Evolutionary conservation across 2,888 invertebrate species (phyloP), one percentile per base, ranked within the genome.

Genomic region (Malthinus seriepunctatus): DNA sequence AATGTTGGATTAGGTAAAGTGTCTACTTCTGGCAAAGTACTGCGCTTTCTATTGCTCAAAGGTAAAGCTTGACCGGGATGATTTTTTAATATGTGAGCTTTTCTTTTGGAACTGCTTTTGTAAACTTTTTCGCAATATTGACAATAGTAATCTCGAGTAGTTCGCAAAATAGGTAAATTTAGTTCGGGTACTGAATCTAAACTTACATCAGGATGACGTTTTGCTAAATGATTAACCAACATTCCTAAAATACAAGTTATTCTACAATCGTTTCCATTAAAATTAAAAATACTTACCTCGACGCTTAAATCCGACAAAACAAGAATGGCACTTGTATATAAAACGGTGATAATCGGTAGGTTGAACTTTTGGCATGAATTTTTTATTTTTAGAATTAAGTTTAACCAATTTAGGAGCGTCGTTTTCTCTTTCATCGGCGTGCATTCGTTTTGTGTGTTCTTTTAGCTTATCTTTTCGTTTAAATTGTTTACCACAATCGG

Each of bases 201-300:
- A 33, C 81, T 80, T 44, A 87, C 83, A 52, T 84, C 83, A 23
- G 89, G 84, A 82, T 91, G 88, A 64, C 89, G 80, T 72, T 91
- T 91, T 60, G 89, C 91, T 67, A 93, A 78, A 76, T 95, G 94
- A 78, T 94, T 95, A 0, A 91, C 90, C 39, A 90, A 78, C 89
- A 90, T 90, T 14, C 78, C 75, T 75, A 23, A 35, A 66, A 23
- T 23, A 3, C 2, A 23, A 23, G 5, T 23, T 23, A 5, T 23
- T 2, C 5, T 5, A 23, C 23, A 5, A 2, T 2, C 23, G 23
- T 23, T 3, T 3, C 5, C 2, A 23, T 23, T 23, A 23, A 2
- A 89, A 91, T 91, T 1, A 32, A 23, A 15, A 14, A 64, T 5
- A 23, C 64, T 65, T 64, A 73, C 93, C 94, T 63, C 93, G 85